Evolutionary conservation across 2,113 vertebrate species (phyloP).

Genomic region (Anoplopoma fimbria): DNA sequence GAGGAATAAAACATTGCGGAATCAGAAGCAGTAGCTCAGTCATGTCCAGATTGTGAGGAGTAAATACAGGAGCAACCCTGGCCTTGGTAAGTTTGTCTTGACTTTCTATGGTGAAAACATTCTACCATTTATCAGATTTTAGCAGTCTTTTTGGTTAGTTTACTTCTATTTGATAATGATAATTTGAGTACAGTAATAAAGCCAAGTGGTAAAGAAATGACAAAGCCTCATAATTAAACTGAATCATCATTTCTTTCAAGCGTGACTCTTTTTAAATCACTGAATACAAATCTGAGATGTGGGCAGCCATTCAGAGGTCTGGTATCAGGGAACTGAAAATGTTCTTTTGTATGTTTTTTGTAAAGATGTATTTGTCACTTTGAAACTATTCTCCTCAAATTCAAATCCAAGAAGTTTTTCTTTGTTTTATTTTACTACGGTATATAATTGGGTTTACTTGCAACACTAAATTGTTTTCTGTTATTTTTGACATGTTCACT

Average conservation of each 20-base stretch:
- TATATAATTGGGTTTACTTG: background rate
- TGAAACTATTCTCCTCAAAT: background rate
- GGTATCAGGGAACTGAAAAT: background rate
- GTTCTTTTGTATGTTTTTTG: background rate
- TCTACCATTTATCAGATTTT: too few relatives aligned
- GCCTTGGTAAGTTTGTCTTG: constrained; percentile 64
- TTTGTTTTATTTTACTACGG: background rate
- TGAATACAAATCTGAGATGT: background rate
- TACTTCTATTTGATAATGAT: background rate
- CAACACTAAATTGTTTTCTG: background rate
- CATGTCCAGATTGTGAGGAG: constrained; percentile 38
- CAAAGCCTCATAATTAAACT: background rate
- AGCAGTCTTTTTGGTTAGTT: background rate
- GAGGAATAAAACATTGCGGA: constrained; percentile 13
- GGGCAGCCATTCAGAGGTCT: background rate
- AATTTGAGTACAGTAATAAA: background rate
- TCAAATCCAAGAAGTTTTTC: background rate
- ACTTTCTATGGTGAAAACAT: background rate
- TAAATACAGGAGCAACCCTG: constrained; percentile 26
- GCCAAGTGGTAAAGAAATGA: background rate
- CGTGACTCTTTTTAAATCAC: background rate
- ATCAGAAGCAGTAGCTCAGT: constrained; percentile 15
- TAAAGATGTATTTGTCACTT: background rate
- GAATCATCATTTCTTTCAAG: background rate
- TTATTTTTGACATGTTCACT: background rate